A percentile compares a stretch with the other conserved stretches of the same genome.
These are phyloP conservation scores for Halcyon smyrnensis DNA, from an alignment of 2,797 vertebrate genomes.

Conservation along the genomic window DNA sequence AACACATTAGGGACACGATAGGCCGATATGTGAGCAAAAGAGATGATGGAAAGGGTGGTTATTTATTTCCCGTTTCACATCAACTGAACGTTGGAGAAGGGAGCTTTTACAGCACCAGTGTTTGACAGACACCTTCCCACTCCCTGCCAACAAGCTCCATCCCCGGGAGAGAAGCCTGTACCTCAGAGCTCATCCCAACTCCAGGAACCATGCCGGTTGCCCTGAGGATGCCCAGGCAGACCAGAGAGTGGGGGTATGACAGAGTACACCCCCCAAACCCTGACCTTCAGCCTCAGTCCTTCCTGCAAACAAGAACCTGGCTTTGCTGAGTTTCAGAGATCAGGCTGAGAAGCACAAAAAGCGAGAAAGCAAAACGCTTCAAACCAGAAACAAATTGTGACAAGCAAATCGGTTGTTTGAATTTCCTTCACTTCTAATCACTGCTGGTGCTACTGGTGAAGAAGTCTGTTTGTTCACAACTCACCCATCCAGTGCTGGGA, in stretches of 20 bases:
- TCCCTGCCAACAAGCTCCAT: not conserved
- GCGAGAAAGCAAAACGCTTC: not conserved
- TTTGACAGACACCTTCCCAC: not conserved
- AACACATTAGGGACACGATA: not conserved
- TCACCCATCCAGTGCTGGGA: not conserved
- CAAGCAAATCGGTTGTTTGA: not conserved
- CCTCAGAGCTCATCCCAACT: not conserved
- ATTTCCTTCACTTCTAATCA: not conserved
- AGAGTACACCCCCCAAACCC: not conserved
- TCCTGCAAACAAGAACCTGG: accelerated
- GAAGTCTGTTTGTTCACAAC: not conserved
- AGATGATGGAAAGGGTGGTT: not conserved
- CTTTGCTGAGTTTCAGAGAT: no score
- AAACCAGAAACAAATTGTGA: not conserved
- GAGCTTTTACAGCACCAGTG: not conserved
- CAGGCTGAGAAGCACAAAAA: not conserved
- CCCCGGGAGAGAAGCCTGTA: not conserved
- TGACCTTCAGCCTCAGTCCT: accelerated
- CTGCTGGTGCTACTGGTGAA: not conserved
- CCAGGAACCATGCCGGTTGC: not conserved
- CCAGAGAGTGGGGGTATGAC: accelerated
- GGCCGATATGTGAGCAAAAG: not conserved
- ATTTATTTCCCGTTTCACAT: not conserved
- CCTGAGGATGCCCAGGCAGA: not conserved
- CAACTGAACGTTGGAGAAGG: not conserved